Evolutionary conservation across 2,888 invertebrate genomes (phyloP), one percentile per base, ranked within the genome.

Genomic region (Reticulitermes lucifugus): DNA sequence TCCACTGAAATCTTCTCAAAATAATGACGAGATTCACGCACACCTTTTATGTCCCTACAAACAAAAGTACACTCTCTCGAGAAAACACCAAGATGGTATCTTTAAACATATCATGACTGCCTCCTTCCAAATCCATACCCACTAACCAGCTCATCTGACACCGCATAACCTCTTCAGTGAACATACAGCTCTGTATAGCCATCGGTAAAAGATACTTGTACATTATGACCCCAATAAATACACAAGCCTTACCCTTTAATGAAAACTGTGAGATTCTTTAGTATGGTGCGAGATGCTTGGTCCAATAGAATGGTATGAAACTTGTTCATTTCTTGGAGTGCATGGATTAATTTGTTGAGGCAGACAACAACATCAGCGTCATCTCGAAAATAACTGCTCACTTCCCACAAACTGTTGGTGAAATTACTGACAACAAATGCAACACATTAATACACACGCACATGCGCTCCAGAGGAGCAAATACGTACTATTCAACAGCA

Each of bases 1-100:
- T 98, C 98, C 88, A 95, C 95, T 86, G 98, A 98, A 88, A 98
- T 96, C 93, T 98, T 98, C 89, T 98, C 97, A 92, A 98, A 98
- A 90, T 97, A 96, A 89, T 96, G 95, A 89, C 96, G 96, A 88
- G 95, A 95, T 90, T 99, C 99, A 91, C 97, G 97, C 29, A 97
- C 97, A 89, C 95, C 95, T 91, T 96, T 96, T 86, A 98, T 96
- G 90, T 98, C 98, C 89, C 98, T 97, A 91, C 21, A 9, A 18
- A 65, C 65, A n/a, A 6, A 65, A 25, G 46, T 12, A 46, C 4
- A 46, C 9, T 7, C 12, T 1, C 46, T 12, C 9, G 12, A 46
- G 46, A 46, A 46, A 46, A 12, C 46, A 46, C 6, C 46, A 46
- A 12, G 46, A 46, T 46, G 46, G 46, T 12, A 35, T 4, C 35